Conservation (phyloP, 2,888 invertebrate species). For the Molorchus minor region DNA sequence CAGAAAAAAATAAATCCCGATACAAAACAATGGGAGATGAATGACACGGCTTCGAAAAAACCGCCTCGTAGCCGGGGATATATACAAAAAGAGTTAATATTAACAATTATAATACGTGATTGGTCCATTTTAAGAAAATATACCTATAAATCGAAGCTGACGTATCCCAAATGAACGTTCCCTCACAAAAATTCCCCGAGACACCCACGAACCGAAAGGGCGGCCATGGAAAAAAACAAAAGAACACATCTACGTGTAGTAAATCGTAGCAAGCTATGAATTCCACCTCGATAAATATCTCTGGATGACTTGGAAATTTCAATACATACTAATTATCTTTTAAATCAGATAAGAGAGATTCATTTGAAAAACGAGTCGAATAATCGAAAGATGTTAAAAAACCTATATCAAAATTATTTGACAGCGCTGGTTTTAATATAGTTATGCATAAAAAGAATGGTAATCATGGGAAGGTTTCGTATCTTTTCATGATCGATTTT, state of each 20-base stretch:
- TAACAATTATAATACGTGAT: constrained; percentile 59
- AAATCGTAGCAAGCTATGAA: constrained; percentile 52
- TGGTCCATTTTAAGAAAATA: constrained; percentile 58
- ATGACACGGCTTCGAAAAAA: constrained; percentile 48
- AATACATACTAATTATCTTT: constrained; percentile 63
- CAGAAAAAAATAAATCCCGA: constrained; percentile 37
- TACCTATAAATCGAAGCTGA: constrained; percentile 53
- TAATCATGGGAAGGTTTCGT: constrained; percentile 36
- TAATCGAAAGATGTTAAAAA: constrained; percentile 45
- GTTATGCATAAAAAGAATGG: constrained; percentile 39
- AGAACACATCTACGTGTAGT: constrained; percentile 47
- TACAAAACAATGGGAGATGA: constrained; percentile 48
- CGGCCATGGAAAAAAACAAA: constrained; percentile 45
- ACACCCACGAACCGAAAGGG: constrained; percentile 35
- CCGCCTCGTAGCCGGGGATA: constrained; percentile 38
- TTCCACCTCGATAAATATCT: constrained; percentile 60
- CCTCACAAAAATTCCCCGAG: constrained; percentile 28
- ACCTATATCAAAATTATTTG: constrained; percentile 48
- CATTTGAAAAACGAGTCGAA: constrained; percentile 56
- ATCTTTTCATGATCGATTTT: constrained; percentile 26
- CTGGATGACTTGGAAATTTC: constrained; percentile 62
- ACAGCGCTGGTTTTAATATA: constrained; percentile 40
- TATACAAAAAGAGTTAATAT: constrained; percentile 49
- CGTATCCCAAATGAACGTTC: constrained; percentile 29
- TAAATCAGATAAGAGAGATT: constrained; percentile 61